Conservation (phyloP, 30 jellyfish, hydroid and myxozoan species). For the Turritopsis dohrnii region DNA sequence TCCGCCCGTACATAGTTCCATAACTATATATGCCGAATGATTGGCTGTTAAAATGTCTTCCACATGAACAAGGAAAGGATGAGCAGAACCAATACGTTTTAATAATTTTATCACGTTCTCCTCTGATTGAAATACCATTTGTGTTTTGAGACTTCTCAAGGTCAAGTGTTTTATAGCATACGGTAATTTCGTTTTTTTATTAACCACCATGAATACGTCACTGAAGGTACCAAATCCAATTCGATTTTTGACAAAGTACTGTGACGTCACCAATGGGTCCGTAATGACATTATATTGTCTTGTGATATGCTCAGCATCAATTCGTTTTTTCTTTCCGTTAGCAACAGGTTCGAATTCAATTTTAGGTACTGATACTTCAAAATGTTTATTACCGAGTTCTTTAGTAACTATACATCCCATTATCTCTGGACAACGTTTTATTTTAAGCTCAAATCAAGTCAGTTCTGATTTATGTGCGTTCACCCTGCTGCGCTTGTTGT, state of each 20-base stretch:
- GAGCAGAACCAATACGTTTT: background rate
- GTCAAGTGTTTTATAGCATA: slow-evolving; percentile 23
- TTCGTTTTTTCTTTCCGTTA: background rate
- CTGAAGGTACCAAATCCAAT: slow-evolving; percentile 34
- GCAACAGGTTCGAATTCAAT: background rate
- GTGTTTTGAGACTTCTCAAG: slow-evolving; percentile 3
- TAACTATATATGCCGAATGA: slow-evolving; percentile 24
- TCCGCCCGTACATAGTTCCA: slow-evolving; percentile 48
- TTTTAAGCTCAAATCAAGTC: background rate
- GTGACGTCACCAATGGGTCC: background rate
- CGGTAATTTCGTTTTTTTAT: slow-evolving; percentile 22
- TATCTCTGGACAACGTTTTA: too few relatives aligned
- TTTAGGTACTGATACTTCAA: background rate
- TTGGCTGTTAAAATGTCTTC: slow-evolving; percentile 2
- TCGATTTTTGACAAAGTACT: slow-evolving; percentile 6
- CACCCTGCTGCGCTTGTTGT: background rate
- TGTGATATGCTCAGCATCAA: background rate
- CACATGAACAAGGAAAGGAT: slow-evolving; percentile 12
- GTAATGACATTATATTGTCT: slow-evolving; percentile 11
- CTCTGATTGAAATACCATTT: slow-evolving; percentile 21
- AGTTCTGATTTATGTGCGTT: background rate
- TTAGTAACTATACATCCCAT: background rate
- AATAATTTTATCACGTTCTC: background rate
- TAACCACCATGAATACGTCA: slow-evolving; percentile 26
- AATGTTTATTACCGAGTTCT: background rate